Conservation (phyloP, 2,888 invertebrate genomes). For the Rutpela maculata region DNA sequence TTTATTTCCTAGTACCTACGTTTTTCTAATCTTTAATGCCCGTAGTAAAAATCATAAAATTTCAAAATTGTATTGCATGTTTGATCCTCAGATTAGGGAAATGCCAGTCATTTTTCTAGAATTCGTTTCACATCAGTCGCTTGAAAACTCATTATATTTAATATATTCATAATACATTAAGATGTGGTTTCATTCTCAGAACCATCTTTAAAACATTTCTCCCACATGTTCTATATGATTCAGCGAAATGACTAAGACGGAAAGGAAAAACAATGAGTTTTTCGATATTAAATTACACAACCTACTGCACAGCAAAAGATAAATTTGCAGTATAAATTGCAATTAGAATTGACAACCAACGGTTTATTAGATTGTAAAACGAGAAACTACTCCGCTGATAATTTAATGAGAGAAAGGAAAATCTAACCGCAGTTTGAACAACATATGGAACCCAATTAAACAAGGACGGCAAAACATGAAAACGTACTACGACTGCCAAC, state of each 20-base stretch:
- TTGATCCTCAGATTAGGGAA: neutral
- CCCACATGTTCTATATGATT: conserved; percentile 29
- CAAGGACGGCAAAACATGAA: conserved; percentile 3
- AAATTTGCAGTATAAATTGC: conserved; percentile 23
- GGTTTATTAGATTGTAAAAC: conserved; percentile 38
- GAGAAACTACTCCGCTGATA: conserved; percentile 18
- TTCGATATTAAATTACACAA: neutral
- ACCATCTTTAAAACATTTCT: conserved; percentile 8
- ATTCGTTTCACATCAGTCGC: conserved; percentile 10
- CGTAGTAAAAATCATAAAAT: conserved; percentile 8
- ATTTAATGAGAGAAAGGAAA: conserved; percentile 35
- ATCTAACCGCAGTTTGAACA: conserved; percentile 15
- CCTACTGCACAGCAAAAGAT: neutral
- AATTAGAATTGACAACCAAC: conserved; percentile 26
- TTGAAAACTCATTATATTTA: conserved; percentile 1
- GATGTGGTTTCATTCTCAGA: conserved; percentile 28
- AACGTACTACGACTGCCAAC: neutral
- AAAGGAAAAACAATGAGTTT: neutral
- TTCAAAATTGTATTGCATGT: conserved; percentile 12
- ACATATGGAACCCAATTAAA: conserved; percentile 25
- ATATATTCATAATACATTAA: conserved; percentile 19
- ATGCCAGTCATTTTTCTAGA: neutral
- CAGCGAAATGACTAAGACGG: conserved; percentile 26
- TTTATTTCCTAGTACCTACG: neutral
- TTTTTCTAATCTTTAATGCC: conserved; percentile 2